Evolutionary conservation across 1,140 invertebrate genomes (phyloP).

Genomic region (Scaptomyza hsui): DNA sequence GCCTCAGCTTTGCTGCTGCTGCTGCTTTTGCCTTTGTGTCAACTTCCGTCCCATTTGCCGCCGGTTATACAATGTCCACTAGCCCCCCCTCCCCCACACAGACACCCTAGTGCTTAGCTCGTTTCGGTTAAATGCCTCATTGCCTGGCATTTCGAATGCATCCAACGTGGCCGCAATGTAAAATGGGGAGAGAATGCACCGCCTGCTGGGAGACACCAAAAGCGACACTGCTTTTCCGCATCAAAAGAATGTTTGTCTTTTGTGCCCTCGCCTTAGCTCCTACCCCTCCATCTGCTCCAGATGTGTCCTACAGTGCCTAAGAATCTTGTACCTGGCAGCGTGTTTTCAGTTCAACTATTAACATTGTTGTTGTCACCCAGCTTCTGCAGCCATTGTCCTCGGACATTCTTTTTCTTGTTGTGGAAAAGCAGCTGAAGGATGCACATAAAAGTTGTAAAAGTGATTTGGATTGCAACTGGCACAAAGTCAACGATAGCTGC

Average conservation of each 20-base stretch:
- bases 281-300: constrained; percentile 23
- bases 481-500: not conserved
- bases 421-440: constrained; percentile 61
- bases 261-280: constrained; percentile 40
- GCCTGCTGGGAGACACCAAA: constrained; percentile 4
- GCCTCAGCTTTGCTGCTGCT: constrained; percentile 40
- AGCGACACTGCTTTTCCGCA: not conserved
- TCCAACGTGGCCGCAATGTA: constrained; percentile 6
- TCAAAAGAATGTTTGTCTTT: constrained; percentile 66
- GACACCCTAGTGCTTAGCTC: constrained; percentile 8
- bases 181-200: constrained; percentile 43
- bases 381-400: constrained; percentile 64
- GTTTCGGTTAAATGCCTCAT: constrained; percentile 77
- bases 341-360: constrained; percentile 54
- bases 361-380: constrained; percentile 49
- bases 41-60: constrained; percentile 34
- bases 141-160: constrained; percentile 71
- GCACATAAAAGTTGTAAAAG: constrained; percentile 67
- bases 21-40: constrained; percentile 42
- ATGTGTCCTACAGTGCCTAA: constrained; percentile 51
- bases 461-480: constrained; percentile 49
- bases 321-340: constrained; percentile 66
- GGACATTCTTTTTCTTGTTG: constrained; percentile 20
- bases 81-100: not conserved
- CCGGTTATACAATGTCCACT: constrained; percentile 16